phyloP scores from a whole-genome alignment of 1,140 invertebrate genomes.

The Pseudomyrmex concolor region DNA sequence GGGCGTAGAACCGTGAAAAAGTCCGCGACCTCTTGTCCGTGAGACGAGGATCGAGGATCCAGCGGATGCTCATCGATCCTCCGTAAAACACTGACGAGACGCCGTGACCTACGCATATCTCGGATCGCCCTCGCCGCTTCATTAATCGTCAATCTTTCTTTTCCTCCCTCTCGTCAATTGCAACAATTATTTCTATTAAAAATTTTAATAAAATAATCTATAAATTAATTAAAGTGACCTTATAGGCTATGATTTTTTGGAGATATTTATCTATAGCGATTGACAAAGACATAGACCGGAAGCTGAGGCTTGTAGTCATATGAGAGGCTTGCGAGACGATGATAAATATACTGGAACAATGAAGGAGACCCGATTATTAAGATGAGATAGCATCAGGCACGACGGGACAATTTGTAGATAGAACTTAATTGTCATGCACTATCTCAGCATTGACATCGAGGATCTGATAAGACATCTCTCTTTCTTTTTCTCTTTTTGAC shows the following conservation, averaged over 20 bases:
- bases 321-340: conserved; percentile 33
- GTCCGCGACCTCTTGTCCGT: conserved; percentile 46
- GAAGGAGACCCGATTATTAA: conserved; percentile 69
- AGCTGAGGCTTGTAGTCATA: conserved; percentile 10
- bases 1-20: conserved; percentile 57
- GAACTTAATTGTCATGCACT: conserved; percentile 44
- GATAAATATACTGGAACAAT: conserved; percentile 67
- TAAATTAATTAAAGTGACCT: neutral
- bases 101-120: conserved; percentile 52
- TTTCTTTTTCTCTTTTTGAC: neutral
- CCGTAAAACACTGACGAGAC: conserved; percentile 59
- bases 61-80: conserved; percentile 69
- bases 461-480: conserved; percentile 13
- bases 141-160: conserved; percentile 60
- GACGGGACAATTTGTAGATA: conserved; percentile 41
- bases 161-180: no score
- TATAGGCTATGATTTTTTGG: neutral
- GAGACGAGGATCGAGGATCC: conserved; percentile 53
- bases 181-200: neutral
- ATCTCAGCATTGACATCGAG: conserved; percentile 52
- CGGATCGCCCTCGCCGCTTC: conserved; percentile 58
- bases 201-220: neutral
- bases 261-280: conserved; percentile 6
- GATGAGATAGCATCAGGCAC: conserved; percentile 34
- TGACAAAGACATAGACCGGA: conserved; percentile 44